phyloP scores from a whole-genome alignment of 2,888 invertebrate genomes.

The Bursaphelenchus okinawaensis region DNA sequence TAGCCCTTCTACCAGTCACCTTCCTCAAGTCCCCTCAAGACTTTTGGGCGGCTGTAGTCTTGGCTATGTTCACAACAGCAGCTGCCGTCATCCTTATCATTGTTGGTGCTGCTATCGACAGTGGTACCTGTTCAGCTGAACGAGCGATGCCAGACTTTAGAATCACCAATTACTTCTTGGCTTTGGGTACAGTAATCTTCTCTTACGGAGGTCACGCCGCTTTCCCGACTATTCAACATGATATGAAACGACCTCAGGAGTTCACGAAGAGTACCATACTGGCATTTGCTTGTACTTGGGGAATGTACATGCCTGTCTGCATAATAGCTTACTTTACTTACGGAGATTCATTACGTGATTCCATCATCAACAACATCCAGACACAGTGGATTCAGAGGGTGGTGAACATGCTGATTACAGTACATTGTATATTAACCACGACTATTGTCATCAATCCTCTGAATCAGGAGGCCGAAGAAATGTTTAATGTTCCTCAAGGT shows the following conservation, averaged over 20 bases:
- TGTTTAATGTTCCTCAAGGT: conserved; percentile 49
- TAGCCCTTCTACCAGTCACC: conserved; percentile 45
- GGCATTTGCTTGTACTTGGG: conserved; percentile 42
- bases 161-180: conserved; percentile 47
- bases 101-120: conserved; percentile 46
- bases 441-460: conserved; percentile 54
- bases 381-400: conserved; percentile 35
- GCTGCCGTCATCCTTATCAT: conserved; percentile 49
- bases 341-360: conserved; percentile 37
- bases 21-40: conserved; percentile 54
- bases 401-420: conserved; percentile 49
- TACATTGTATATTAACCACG: conserved; percentile 49
- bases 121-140: conserved; percentile 28
- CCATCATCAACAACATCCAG: conserved; percentile 36
- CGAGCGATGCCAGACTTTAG: conserved; percentile 34
- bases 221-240: conserved; percentile 53
- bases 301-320: conserved; percentile 42
- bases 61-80: conserved; percentile 54
- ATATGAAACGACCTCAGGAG: conserved; percentile 50
- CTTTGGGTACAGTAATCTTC: conserved; percentile 53
- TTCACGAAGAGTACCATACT: conserved; percentile 46
- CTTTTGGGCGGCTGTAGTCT: conserved; percentile 39
- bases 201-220: conserved; percentile 52
- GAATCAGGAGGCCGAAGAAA: conserved; percentile 52
- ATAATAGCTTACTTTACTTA: conserved; percentile 37